Evolutionary conservation across 2,888 invertebrate species (phyloP).

Genomic region (Atrina japonica): DNA sequence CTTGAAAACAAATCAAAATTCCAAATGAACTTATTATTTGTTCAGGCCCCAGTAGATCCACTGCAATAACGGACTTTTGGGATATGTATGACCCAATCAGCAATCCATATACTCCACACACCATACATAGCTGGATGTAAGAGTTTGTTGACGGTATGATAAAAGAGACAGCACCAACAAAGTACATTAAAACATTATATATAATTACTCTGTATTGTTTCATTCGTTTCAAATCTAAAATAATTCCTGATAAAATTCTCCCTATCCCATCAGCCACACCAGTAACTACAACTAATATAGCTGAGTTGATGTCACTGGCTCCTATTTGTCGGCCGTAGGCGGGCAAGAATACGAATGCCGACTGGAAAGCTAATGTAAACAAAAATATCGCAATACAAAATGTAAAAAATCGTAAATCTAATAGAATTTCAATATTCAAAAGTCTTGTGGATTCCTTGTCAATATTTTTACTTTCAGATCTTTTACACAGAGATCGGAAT

Average conservation of each 20-base stretch:
- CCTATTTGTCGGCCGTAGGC: slow-evolving; percentile 64
- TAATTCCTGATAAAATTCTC: slow-evolving; percentile 57
- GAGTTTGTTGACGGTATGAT: slow-evolving; percentile 54
- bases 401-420: slow-evolving; percentile 52
- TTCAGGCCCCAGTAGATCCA: slow-evolving; percentile 70
- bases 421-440: too few species aligned
- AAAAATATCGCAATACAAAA: slow-evolving; percentile 57
- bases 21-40: slow-evolving; percentile 70
- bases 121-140: slow-evolving; percentile 52
- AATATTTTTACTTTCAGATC: too few species aligned
- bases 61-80: slow-evolving; percentile 72
- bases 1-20: slow-evolving; percentile 67
- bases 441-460: too few species aligned
- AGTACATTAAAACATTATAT: slow-evolving; percentile 65
- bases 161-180: slow-evolving; percentile 59
- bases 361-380: slow-evolving; percentile 59
- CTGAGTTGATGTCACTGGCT: slow-evolving; percentile 55
- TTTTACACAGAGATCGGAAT: too few species aligned
- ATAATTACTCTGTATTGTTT: slow-evolving; percentile 59
- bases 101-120: slow-evolving; percentile 63
- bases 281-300: slow-evolving; percentile 63
- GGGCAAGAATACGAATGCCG: slow-evolving; percentile 69
- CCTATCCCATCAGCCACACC: slow-evolving; percentile 64
- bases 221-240: slow-evolving; percentile 60
- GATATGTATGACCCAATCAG: slow-evolving; percentile 68